Evolutionary conservation across 1,140 invertebrate species (phyloP), one percentile per base, ranked within the genome.

Genomic region (Heliconius hewitsoni): DNA sequence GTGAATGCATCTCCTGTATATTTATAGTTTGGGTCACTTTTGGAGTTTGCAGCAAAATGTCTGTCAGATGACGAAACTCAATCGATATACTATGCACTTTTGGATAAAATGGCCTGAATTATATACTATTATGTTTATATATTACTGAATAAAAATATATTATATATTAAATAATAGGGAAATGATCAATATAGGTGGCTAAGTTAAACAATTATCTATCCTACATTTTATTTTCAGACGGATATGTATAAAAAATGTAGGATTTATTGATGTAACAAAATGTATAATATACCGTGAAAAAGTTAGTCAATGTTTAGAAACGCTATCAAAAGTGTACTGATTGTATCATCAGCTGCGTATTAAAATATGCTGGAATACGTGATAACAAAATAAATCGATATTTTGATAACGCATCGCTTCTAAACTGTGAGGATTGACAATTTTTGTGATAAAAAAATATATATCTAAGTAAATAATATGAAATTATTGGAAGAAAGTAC

Each of bases 381-480:
- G 71, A 74, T 74, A 50, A 71, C 60, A 13, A 37, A 46, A 46
- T 74, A 70, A 55, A 52, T 75, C 66, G 57, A 70, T 74, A 66
- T 52, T 71, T 71, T 37, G 60, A 52, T 75, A 75, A 55, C 70
- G 34, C 19, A 71, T 73, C 42, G 23, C 27, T 66, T 66, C 23
- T 27, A 66, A 66, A 66, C 4, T 66, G 60, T 16, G 5, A 30
- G 60, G 60, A 66, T 0, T 30, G 27, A 66, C n/a, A 66, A 66
- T 6, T 27, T 27, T 30, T 66, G 13, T 6, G 3, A 27, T 13
- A 30, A 66, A 23, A 60, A 60, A 8, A 9, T 9, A 30, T 8
- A 8, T n/a, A 8, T n/a, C 55, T 60, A 27, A n/a, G 5, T 55
- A 55, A 55, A 18, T 19, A 19, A 19, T 55, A 5, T 3, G 8